These are phyloP conservation scores for Serripes groenlandicus DNA, from an alignment of 2,888 invertebrate species.

Conservation along the genomic window DNA sequence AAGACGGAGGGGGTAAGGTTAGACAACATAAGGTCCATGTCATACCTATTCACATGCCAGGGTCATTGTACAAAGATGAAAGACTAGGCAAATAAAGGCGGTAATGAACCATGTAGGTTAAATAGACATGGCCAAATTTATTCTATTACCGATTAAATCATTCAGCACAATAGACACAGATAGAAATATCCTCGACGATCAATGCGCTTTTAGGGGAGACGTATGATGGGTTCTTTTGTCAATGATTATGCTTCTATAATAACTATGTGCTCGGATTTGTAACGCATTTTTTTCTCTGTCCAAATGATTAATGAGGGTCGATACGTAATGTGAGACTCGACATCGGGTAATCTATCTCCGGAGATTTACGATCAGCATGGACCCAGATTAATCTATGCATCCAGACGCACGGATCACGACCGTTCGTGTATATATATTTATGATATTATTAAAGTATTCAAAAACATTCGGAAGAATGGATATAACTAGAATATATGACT, in stretches of 20 bases:
- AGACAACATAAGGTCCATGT: too few species aligned
- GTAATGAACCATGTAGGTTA: slow-evolving; percentile 10
- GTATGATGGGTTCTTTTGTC: background rate
- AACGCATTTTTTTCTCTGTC: background rate
- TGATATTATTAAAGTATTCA: too few species aligned
- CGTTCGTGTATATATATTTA: too few species aligned
- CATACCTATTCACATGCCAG: background rate
- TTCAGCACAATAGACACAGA: too few species aligned
- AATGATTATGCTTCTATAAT: background rate
- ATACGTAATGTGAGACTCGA: background rate
- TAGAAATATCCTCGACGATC: background rate
- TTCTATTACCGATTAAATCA: too few species aligned
- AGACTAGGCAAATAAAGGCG: slow-evolving; percentile 6
- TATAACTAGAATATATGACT: too few species aligned
- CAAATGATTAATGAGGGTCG: background rate
- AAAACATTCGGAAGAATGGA: too few species aligned
- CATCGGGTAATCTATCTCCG: too few species aligned
- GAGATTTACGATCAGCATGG: too few species aligned
- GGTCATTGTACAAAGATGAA: background rate
- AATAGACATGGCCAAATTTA: slow-evolving; percentile 16
- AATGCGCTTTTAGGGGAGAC: background rate
- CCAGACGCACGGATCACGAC: too few species aligned
- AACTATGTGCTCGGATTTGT: background rate
- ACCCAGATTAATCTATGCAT: too few species aligned
- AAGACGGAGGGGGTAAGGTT: too few species aligned